Evolutionary conservation across 2,888 invertebrate species (phyloP), one percentile per base, ranked within the genome.

Genomic region (Euproctis similis): DNA sequence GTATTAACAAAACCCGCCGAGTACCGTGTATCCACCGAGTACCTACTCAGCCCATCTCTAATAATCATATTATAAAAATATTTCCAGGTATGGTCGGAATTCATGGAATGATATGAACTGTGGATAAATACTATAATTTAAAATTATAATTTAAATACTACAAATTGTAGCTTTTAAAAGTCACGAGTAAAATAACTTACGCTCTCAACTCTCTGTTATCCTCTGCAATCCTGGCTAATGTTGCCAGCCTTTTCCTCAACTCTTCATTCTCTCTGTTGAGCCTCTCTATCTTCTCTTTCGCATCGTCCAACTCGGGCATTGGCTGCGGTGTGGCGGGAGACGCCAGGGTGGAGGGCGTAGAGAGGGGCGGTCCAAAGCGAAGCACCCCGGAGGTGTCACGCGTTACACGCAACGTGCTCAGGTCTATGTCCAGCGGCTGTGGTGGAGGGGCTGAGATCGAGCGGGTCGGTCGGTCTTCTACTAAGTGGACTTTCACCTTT

Each of bases 391-490:
- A 87, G n/a, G 84, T 75, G 53, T 90, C 91, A 14, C 95, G 86
- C n/a, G 86, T 86, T 48, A 96, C 77, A 10, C 87, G 87, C 30
- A 94, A 86, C 27, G 89, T 88, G 1, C 90, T 88, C 17, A 96
- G 88, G 45, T 87, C 88, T 28, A 95, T 59, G 73, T 93, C 90
- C 10, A 95, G 82, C 0, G 95, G 95, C 41, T 92, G 87, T 1
- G 94, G 91, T 0, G 92, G 93, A 1, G 94, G 94, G 1, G 94
- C 92, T 3, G 93, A 92, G 14, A 81, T 80, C 40, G 93, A 91
- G 28, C 90, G 90, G 1, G 92, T 90, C 1, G 92, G 93, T 27
- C 94, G 88, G 80, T 96, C 96, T 76, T 96, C 96, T 56, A 91
- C 88, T 42, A 95, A 74, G 56, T 90, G 90, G 6, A 95, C 69